These are phyloP conservation scores for Hippopotamus amphibius DNA, from an alignment of 2,113 vertebrate genomes.

Conservation along the genomic window DNA sequence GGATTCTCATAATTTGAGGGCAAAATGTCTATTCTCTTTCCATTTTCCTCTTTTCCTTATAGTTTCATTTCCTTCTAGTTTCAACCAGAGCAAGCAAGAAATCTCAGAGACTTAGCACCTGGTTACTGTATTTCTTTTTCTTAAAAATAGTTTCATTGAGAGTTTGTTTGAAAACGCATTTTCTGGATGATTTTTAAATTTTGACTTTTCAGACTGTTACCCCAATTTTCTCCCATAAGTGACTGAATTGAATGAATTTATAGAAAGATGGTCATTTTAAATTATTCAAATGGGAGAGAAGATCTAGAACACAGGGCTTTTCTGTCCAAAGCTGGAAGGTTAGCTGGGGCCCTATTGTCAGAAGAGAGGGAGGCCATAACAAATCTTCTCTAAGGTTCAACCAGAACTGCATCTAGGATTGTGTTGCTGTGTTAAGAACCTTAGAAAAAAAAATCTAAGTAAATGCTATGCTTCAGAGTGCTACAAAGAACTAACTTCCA, in stretches of 20 bases:
- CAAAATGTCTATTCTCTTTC: background rate
- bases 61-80: background rate
- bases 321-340: slow-evolving; percentile 8
- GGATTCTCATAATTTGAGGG: background rate
- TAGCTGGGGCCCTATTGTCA: background rate
- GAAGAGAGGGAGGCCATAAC: background rate
- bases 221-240: slow-evolving; percentile 10
- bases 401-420: background rate
- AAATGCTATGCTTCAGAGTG: slow-evolving; percentile 24
- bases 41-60: background rate
- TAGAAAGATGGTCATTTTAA: background rate
- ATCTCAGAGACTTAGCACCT: background rate
- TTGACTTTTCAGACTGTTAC: slow-evolving; percentile 12
- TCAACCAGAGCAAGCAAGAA: background rate
- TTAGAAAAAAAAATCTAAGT: background rate
- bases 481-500: background rate
- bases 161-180: slow-evolving; percentile 35
- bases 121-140: background rate
- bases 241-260: background rate
- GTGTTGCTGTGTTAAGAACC: background rate
- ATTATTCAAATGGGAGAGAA: background rate
- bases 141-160: slow-evolving; percentile 33
- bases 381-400: background rate
- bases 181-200: slow-evolving; percentile 25
- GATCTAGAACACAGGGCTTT: background rate